Evolutionary conservation across 1,140 invertebrate genomes (phyloP), one percentile per base, ranked within the genome.

Genomic region (Cydia pomonella): DNA sequence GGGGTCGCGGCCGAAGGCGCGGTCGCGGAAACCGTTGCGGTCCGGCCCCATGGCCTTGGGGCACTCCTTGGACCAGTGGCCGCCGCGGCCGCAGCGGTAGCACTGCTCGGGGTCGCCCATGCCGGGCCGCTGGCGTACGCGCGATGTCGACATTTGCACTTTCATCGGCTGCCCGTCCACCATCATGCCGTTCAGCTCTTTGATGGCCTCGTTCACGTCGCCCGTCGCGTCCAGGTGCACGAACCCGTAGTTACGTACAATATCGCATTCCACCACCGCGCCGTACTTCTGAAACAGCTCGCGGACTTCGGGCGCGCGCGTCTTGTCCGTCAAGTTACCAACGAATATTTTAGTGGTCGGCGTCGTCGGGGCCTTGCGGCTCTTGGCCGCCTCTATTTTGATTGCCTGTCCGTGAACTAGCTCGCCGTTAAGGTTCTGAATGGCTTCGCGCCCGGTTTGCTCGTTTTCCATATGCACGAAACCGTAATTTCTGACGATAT

Each of bases 401-500:
- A 98, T 97, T 77, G 96, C 95, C 84, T 97, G 96, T 69, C 97
- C 97, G 93, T 97, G 96, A 84, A 99, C 95, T 82, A 96, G 91
- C 84, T 96, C 95, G 80, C 97, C 97, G 95, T 99, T 98, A 84
- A 99, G 94, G 88, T 97, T 97, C 92, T 97, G 96, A 89, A 98
- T 98, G 63, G 98, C 97, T 88, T 96, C 96, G 94, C 97, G 96
- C 64, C 98, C 98, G 87, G 97, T 96, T 85, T 97, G 95, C 91
- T 98, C 97, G 93, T 97, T 97, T 94, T 98, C 97, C 97, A 98
- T 99, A 93, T 99, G 98, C 89, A 99, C 97, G 95, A 99, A 99
- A 84, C 97, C 98, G 96, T 98, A 99, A 94, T 98, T 98, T 94
- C 98, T 98, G 77, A 99, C 97, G 86, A 99, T 97, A 94, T 98